A percentile compares a stretch with the other conserved stretches of the same genome.
Evolutionary conservation across 2,113 vertebrate genomes (phyloP).

Genomic region (Hippocampus abdominalis): DNA sequence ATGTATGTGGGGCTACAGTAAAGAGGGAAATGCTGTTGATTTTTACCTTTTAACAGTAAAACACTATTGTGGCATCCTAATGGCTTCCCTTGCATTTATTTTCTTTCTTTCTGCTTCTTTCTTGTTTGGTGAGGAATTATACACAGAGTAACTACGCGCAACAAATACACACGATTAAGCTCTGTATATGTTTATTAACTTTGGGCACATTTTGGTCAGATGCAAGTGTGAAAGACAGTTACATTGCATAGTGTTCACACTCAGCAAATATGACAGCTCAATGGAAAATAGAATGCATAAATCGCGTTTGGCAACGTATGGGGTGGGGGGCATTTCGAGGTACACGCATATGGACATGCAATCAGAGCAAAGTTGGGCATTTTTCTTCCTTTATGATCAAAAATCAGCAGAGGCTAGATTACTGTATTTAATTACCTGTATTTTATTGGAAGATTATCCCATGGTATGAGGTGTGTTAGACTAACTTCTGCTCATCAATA

Average conservation of each 20-base stretch:
- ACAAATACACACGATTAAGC: conserved; percentile 19
- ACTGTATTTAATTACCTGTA: not conserved
- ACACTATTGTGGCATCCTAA: conserved; percentile 24
- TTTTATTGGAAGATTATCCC: not conserved
- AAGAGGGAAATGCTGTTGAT: conserved; percentile 4
- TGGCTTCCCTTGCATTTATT: conserved; percentile 3
- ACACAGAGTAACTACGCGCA: not conserved
- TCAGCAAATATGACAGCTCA: conserved; percentile 9
- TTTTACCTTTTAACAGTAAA: conserved; percentile 18
- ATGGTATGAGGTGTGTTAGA: not conserved
- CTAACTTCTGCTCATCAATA: not conserved
- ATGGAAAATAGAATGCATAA: conserved; percentile 19
- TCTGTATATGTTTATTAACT: conserved; percentile 65
- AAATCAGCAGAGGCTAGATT: not conserved
- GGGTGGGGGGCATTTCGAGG: not conserved
- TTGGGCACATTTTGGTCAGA: conserved; percentile 55
- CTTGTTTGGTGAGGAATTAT: no score
- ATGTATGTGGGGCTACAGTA: conserved; percentile 25
- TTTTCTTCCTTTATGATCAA: not conserved
- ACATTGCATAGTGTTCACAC: conserved; percentile 67
- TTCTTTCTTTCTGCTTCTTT: not conserved
- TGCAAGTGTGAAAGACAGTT: conserved; percentile 40
- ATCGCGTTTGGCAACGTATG: not conserved
- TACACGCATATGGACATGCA: not conserved
- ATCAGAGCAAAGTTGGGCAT: not conserved